Evolutionary conservation across 1,140 invertebrate species (phyloP).

Genomic region (Hylyphantes graminicola): DNA sequence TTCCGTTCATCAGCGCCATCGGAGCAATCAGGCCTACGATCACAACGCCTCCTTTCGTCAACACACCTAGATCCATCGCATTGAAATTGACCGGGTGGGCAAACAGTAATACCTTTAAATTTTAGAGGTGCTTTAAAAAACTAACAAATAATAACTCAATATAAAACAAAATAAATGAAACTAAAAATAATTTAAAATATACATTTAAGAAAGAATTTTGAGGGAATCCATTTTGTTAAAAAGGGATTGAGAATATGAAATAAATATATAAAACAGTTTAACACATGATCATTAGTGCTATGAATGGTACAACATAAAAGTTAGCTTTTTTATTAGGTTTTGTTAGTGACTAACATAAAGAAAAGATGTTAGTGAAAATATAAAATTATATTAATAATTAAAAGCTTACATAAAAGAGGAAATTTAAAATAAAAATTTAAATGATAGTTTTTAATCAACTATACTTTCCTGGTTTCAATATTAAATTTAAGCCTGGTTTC

Average conservation of each 20-base stretch:
- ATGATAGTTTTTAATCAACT: no score
- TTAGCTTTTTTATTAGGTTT: no score
- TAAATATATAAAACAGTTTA: neutral
- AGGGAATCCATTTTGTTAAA: neutral
- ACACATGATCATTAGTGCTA: neutral
- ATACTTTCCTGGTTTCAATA: no score
- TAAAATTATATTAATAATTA: no score
- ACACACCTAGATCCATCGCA: conserved; percentile 53
- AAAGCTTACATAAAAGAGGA: no score
- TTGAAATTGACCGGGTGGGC: conserved; percentile 48
- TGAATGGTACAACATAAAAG: no score
- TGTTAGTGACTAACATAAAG: no score
- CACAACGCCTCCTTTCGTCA: conserved; percentile 65
- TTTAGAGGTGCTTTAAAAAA: neutral
- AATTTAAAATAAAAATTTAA: no score
- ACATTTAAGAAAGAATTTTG: neutral
- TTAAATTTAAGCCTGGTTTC: no score
- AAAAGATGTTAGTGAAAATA: no score
- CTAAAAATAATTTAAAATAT: neutral
- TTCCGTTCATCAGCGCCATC: conserved; percentile 64
- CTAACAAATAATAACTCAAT: neutral
- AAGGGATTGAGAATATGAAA: neutral
- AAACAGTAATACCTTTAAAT: conserved; percentile 36
- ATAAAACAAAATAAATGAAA: neutral
- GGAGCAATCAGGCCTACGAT: conserved; percentile 69